phyloP scores from a whole-genome alignment of 2,888 invertebrate species.

The Megastigmus dorsalis region DNA sequence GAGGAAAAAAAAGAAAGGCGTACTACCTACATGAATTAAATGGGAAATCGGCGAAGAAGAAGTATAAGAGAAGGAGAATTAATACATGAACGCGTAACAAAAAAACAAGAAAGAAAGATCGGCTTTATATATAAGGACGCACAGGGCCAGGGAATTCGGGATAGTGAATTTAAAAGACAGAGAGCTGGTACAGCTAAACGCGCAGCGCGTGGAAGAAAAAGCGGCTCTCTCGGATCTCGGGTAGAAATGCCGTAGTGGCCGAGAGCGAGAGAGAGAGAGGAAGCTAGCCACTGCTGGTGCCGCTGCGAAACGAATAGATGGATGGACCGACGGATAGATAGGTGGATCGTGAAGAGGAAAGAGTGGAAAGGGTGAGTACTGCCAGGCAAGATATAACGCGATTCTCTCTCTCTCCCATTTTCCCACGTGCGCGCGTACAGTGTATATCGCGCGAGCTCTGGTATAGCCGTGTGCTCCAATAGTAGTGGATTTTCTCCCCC shows the following conservation, averaged over 20 bases:
- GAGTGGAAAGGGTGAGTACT: not conserved
- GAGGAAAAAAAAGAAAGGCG: not conserved
- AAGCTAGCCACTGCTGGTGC: not conserved
- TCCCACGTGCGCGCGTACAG: too few species aligned
- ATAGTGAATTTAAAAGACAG: constrained; percentile 24
- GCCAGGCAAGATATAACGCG: not conserved
- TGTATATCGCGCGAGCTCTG: constrained; percentile 26
- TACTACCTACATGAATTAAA: not conserved
- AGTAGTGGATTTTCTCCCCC: not conserved
- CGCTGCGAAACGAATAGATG: too few species aligned
- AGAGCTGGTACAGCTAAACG: constrained; percentile 15
- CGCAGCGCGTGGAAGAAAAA: not conserved
- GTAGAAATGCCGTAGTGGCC: not conserved
- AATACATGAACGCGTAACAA: not conserved
- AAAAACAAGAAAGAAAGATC: too few species aligned
- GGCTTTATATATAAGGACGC: too few species aligned
- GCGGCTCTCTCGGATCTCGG: not conserved
- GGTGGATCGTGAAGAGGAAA: not conserved
- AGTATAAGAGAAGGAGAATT: not conserved
- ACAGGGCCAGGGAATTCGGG: constrained; percentile 14
- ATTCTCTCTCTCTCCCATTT: too few species aligned
- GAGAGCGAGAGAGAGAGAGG: not conserved
- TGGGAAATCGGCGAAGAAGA: not conserved
- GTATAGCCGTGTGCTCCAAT: too few species aligned
- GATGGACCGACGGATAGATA: not conserved